These are phyloP conservation scores for Cordilura impudica DNA, from an alignment of 2,888 invertebrate genomes.

Conservation along the genomic window DNA sequence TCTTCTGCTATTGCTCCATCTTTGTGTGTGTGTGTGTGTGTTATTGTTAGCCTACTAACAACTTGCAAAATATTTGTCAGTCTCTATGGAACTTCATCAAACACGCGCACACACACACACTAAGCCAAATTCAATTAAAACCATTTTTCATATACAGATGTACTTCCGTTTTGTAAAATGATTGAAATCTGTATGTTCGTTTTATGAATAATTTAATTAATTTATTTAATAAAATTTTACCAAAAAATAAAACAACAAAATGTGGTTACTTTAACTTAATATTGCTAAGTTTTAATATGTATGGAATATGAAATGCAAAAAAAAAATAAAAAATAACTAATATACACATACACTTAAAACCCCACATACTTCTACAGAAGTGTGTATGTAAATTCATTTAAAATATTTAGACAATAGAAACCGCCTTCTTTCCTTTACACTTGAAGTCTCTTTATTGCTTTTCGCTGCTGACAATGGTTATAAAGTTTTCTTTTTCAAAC, in stretches of 20 bases:
- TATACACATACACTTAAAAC: too few species aligned
- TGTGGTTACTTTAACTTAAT: too few species aligned
- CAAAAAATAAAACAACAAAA: too few species aligned
- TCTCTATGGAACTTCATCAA: conserved; percentile 9
- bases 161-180: too few species aligned
- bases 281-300: too few species aligned
- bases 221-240: too few species aligned
- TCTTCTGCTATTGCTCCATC: not conserved
- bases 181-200: too few species aligned
- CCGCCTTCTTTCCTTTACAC: conserved; percentile 3
- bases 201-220: too few species aligned
- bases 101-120: too few species aligned
- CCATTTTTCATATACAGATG: too few species aligned
- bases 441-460: not conserved
- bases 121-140: too few species aligned
- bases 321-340: not conserved
- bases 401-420: conserved; percentile 10
- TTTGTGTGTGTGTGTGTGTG: not conserved
- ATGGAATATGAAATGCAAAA: not conserved
- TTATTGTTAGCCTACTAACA: not conserved
- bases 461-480: not conserved
- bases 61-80: not conserved
- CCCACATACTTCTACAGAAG: not conserved
- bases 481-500: not conserved
- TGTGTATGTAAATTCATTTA: not conserved